These are phyloP conservation scores for Chalcosyrphus nemorum DNA, from an alignment of 2,888 invertebrate genomes.

Conservation along the genomic window DNA sequence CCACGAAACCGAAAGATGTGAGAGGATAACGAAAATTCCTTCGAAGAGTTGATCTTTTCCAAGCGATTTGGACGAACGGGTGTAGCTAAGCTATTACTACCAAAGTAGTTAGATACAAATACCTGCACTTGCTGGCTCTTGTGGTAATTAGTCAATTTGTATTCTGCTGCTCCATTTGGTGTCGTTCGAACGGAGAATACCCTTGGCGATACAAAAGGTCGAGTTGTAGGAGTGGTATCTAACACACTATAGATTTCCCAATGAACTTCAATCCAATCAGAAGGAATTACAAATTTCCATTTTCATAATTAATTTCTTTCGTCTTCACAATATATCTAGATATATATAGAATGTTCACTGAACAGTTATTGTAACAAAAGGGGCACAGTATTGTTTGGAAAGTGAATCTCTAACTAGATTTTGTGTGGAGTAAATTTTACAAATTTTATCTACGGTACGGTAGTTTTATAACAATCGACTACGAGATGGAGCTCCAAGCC, in stretches of 20 bases:
- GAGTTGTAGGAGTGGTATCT: background rate
- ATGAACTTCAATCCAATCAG: background rate
- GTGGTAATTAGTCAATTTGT: background rate
- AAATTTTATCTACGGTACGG: too few relatives aligned
- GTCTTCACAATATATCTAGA: background rate
- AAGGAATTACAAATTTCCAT: background rate
- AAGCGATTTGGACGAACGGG: background rate
- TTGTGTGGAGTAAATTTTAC: too few relatives aligned
- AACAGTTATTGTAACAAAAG: too few relatives aligned
- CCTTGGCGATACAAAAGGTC: background rate
- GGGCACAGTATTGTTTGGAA: background rate
- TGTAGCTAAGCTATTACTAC: background rate
- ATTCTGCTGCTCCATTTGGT: background rate
- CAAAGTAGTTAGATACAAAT: background rate
- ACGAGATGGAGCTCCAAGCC: too few relatives aligned
- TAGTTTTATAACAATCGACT: too few relatives aligned
- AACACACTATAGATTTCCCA: background rate
- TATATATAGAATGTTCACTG: background rate
- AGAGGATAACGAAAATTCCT: background rate
- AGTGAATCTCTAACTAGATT: too few relatives aligned
- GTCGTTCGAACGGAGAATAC: background rate
- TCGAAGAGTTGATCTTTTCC: background rate
- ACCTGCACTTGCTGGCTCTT: background rate
- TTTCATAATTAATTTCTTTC: slow-evolving; percentile 25
- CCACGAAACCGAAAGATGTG: background rate